phyloP scores from a whole-genome alignment of 2,888 invertebrate genomes.

The Sturmia bella region DNA sequence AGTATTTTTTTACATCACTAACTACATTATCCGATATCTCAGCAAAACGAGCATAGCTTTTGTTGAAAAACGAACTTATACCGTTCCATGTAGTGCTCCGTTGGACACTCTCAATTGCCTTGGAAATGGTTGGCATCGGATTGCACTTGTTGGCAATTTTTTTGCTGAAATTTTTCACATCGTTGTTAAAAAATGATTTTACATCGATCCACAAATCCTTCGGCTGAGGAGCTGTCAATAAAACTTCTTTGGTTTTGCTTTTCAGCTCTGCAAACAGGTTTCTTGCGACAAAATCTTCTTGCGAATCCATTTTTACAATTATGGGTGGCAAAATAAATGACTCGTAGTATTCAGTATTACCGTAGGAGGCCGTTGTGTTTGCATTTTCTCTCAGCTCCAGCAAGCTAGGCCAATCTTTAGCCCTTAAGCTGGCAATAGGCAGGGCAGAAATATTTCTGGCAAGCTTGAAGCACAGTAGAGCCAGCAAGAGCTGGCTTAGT shows the following conservation, averaged over 20 bases:
- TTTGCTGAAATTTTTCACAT: slow-evolving; percentile 10
- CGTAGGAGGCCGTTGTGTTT: background rate
- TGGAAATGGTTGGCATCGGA: slow-evolving; percentile 27
- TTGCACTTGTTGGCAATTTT: slow-evolving; percentile 9
- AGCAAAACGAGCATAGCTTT: background rate
- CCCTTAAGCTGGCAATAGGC: background rate
- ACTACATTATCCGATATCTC: slow-evolving; percentile 2
- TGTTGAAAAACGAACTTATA: slow-evolving; percentile 29
- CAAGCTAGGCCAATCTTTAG: background rate
- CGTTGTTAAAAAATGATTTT: slow-evolving; percentile 40
- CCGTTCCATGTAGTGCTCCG: slow-evolving; percentile 27
- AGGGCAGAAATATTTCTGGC: background rate
- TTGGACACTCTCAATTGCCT: slow-evolving; percentile 23
- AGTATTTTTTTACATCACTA: background rate
- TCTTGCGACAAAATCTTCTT: background rate
- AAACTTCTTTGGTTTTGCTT: background rate
- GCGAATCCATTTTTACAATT: background rate
- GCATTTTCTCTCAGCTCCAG: background rate
- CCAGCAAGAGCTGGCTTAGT: background rate
- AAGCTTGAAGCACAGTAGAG: background rate
- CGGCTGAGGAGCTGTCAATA: slow-evolving; percentile 1
- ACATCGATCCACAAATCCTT: slow-evolving; percentile 29
- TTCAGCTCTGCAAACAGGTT: background rate
- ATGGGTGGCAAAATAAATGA: slow-evolving; percentile 16
- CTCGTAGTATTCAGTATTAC: slow-evolving; percentile 6